Base-by-base conservation (phyloP, 2,888 invertebrate species). In the Meganola albula region DNA sequence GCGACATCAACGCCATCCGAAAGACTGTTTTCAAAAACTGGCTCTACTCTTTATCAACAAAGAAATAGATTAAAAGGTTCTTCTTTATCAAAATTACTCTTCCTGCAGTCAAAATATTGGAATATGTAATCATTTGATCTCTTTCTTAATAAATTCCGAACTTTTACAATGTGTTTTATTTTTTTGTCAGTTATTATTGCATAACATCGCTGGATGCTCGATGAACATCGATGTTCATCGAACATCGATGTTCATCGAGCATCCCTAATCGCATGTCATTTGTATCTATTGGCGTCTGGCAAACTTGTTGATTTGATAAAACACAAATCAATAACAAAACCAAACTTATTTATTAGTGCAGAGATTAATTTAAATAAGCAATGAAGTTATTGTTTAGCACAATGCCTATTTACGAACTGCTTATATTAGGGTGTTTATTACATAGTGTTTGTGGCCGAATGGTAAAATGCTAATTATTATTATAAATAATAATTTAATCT, bases 251-350 rank as follows among this genome's bases (percentile, higher is more conserved):
- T 16, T n/a, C n/a, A n/a, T n/a, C n/a, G n/a, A n/a, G n/a, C n/a
- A n/a, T n/a, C n/a, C n/a, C n/a, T n/a, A n/a, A n/a, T n/a, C n/a
- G n/a, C n/a, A n/a, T n/a, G n/a, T n/a, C n/a, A n/a, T n/a, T n/a
- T n/a, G n/a, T n/a, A n/a, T n/a, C n/a, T n/a, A n/a, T n/a, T n/a
- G n/a, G n/a, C n/a, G n/a, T n/a, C n/a, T n/a, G n/a, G n/a, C n/a
- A n/a, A n/a, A 62, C 62, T 62, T 63, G 63, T 63, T 62, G 62
- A 61, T 54, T 55, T 60, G 40, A 23, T 39, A 37, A 40, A 37
- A 53, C n/a, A 47, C 44, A 37, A 28, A 59, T 54, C 44, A 39
- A 52, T 48, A 50, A 16, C 27, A 43, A 37, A 44, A 44, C 34
- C 40, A 52, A 48, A 39, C 29, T 32, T 42, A 26, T 6, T n/a